phyloP scores from a whole-genome alignment of 2,113 vertebrate species.

The Oreochromis tanganicae region DNA sequence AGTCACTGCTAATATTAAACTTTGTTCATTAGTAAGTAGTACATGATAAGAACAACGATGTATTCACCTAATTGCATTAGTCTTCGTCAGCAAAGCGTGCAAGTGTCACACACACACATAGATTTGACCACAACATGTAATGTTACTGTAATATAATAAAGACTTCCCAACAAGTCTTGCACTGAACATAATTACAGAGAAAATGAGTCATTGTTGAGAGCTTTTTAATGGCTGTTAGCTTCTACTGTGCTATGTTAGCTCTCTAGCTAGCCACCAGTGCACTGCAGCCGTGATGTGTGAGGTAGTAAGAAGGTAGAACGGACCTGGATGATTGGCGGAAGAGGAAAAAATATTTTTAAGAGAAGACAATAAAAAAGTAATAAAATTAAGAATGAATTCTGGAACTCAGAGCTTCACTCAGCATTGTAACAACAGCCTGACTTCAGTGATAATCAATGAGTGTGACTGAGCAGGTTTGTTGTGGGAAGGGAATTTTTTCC shows the following conservation, averaged over 20 bases:
- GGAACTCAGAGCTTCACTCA: fast-evolving
- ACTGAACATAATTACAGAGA: not conserved
- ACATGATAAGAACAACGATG: not conserved
- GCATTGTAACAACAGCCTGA: not conserved
- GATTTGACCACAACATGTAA: not conserved
- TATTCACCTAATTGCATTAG: not conserved
- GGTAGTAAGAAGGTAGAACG: not conserved
- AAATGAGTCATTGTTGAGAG: not conserved
- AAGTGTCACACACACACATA: not conserved
- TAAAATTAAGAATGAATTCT: not conserved
- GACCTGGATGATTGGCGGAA: not conserved
- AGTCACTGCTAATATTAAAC: not conserved
- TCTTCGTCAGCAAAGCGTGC: not conserved
- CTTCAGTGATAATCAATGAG: not conserved
- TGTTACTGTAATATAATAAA: not conserved
- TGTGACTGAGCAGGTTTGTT: not conserved
- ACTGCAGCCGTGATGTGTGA: not conserved
- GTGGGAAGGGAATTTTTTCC: not conserved
- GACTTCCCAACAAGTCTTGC: not conserved
- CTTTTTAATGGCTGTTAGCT: not conserved
- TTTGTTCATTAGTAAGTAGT: not conserved
- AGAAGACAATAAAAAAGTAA: not conserved
- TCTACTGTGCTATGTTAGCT: not conserved
- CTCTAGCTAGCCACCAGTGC: not conserved
- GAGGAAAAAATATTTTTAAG: fast-evolving